Evolutionary conservation across 2,113 vertebrate genomes (phyloP).

Genomic region (Hippocampus guttulatus): DNA sequence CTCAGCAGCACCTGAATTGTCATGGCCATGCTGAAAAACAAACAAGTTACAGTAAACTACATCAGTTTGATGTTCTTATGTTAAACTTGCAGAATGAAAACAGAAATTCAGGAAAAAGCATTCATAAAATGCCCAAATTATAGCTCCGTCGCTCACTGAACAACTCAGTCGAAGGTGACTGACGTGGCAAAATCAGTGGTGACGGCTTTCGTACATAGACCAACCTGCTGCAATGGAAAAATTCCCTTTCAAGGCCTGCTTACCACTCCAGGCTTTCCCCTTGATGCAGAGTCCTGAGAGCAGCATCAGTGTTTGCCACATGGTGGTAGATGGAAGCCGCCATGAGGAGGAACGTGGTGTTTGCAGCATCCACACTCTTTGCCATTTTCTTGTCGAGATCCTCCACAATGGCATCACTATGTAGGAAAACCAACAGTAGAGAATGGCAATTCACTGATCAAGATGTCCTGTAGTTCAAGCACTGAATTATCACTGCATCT

Average conservation of each 20-base stretch:
- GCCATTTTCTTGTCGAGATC: conserved; percentile 90
- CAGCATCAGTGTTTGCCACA: conserved; percentile 79
- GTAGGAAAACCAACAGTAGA: background rate
- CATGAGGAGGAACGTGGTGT: conserved; percentile 89
- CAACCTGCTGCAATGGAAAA: no score
- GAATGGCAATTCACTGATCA: background rate
- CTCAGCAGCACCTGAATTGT: conserved; percentile 87
- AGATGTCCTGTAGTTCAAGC: background rate
- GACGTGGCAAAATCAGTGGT: no score
- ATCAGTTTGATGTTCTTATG: conserved; percentile 3
- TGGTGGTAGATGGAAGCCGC: conserved; percentile 88
- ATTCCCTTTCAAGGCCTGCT: conserved; percentile 11
- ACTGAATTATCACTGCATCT: background rate
- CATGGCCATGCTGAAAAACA: conserved; percentile 82
- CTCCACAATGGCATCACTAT: conserved; percentile 78
- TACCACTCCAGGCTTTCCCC: conserved; percentile 93
- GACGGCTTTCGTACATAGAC: no score
- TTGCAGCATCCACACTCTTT: conserved; percentile 82
- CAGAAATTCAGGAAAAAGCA: background rate
- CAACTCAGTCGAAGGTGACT: no score
- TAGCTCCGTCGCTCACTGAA: no score
- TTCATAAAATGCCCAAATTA: background rate
- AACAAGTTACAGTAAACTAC: background rate
- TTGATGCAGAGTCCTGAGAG: conserved; percentile 84
- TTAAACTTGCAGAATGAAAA: background rate